These are phyloP conservation scores for Corbicula japonica DNA, from an alignment of 2,888 invertebrate genomes.

Conservation along the genomic window DNA sequence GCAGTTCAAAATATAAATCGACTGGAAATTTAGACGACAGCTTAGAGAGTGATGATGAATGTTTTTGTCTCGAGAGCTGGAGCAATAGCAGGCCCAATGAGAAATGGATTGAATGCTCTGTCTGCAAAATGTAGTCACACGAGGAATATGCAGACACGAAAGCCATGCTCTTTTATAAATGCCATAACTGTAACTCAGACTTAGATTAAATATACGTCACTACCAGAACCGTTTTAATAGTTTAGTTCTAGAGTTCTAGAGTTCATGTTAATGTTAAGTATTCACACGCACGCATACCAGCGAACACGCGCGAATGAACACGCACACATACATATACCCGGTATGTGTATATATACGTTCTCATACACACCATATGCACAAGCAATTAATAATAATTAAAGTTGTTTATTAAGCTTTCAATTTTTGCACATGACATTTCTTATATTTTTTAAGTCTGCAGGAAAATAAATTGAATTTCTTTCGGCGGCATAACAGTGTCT, in stretches of 20 bases:
- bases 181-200: conserved; percentile 25
- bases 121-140: conserved; percentile 25
- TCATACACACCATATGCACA: not conserved
- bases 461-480: not conserved
- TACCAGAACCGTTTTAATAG: not conserved
- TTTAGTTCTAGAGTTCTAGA: not conserved
- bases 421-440: not conserved
- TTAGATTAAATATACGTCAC: not conserved
- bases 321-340: too few relatives aligned
- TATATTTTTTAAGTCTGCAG: not conserved
- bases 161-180: conserved; percentile 17
- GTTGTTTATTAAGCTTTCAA: not conserved
- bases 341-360: not conserved
- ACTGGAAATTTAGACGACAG: conserved; percentile 7
- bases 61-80: conserved; percentile 26
- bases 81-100: conserved; percentile 21
- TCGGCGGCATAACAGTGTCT: not conserved
- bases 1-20: conserved; percentile 3
- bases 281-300: not conserved
- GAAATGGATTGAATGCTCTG: conserved; percentile 26
- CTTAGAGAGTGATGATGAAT: conserved; percentile 21
- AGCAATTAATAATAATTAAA: not conserved
- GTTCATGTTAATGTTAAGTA: not conserved
- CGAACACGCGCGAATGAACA: too few relatives aligned
- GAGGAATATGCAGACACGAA: conserved; percentile 27